Conservation (phyloP, 2,888 invertebrate genomes). For the Omphaloscelis lunosa region DNA sequence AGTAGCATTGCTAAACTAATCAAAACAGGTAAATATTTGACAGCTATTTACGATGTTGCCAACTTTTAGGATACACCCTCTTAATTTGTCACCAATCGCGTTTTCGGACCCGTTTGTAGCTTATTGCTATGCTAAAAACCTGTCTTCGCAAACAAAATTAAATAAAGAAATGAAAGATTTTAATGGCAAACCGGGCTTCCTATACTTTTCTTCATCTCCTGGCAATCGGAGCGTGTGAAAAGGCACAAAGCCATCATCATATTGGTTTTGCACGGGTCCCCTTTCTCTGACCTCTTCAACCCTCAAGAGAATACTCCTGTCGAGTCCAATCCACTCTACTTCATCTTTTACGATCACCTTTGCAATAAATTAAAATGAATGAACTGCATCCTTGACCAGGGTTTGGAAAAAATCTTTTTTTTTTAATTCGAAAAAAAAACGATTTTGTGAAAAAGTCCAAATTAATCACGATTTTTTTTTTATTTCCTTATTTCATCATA, state of each 20-base stretch:
- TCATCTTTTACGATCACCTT: conserved; percentile 25
- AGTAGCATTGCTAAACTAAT: too few species aligned
- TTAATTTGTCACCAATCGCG: not conserved
- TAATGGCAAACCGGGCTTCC: not conserved
- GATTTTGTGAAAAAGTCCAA: too few species aligned
- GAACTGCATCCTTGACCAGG: conserved; percentile 3
- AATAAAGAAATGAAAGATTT: not conserved
- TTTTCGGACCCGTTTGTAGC: not conserved
- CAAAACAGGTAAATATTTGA: too few species aligned
- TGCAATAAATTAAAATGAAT: conserved; percentile 19
- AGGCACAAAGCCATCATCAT: not conserved
- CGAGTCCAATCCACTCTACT: conserved; percentile 22
- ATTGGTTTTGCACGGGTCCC: not conserved
- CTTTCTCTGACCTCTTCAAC: not conserved
- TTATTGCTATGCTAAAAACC: not conserved
- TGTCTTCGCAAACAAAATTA: not conserved
- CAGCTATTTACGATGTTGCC: too few species aligned
- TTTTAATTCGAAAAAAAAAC: too few species aligned
- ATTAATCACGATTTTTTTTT: too few species aligned
- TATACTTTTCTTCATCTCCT: not conserved
- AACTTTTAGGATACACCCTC: too few species aligned
- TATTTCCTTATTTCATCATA: too few species aligned
- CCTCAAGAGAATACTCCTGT: conserved; percentile 13
- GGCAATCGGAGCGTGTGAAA: not conserved
- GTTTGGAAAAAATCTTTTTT: too few species aligned